Conservation (phyloP, 2,888 invertebrate genomes). For the Caenorhabditis macrosperma region DNA sequence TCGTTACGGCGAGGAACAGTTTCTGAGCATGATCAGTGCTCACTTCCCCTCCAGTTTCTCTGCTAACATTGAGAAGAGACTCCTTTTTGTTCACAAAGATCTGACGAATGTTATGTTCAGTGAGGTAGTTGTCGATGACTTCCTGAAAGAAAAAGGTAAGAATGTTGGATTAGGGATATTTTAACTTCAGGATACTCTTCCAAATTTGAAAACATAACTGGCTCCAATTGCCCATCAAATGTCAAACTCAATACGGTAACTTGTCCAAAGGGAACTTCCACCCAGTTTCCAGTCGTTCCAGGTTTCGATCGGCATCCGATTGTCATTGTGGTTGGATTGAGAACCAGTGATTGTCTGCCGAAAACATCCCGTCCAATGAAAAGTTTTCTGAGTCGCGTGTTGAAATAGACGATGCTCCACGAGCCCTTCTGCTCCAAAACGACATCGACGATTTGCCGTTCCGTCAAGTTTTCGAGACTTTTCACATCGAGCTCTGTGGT, state of each 20-base stretch:
- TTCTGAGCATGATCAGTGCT: background rate
- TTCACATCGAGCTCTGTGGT: constrained; percentile 7
- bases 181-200: constrained; percentile 55
- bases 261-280: constrained; percentile 64
- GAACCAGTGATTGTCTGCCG: constrained; percentile 65
- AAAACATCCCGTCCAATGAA: constrained; percentile 68
- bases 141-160: too few relatives aligned
- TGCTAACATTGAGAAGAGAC: constrained; percentile 25
- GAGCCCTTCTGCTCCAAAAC: constrained; percentile 42
- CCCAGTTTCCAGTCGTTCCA: constrained; percentile 39
- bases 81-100: constrained; percentile 1
- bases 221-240: too few relatives aligned
- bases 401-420: constrained; percentile 48
- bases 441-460: constrained; percentile 2
- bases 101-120: background rate
- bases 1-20: constrained; percentile 11
- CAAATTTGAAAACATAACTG: constrained; percentile 41
- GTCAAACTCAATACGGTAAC: constrained; percentile 35
- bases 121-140: constrained; percentile 3
- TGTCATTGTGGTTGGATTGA: background rate
- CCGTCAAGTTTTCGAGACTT: background rate
- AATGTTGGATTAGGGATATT: too few relatives aligned
- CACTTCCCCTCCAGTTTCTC: constrained; percentile 13
- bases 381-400: constrained; percentile 19
- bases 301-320: constrained; percentile 36